Conservation (phyloP, 2,113 vertebrate species). For the Acrocephalus arundinaceus region DNA sequence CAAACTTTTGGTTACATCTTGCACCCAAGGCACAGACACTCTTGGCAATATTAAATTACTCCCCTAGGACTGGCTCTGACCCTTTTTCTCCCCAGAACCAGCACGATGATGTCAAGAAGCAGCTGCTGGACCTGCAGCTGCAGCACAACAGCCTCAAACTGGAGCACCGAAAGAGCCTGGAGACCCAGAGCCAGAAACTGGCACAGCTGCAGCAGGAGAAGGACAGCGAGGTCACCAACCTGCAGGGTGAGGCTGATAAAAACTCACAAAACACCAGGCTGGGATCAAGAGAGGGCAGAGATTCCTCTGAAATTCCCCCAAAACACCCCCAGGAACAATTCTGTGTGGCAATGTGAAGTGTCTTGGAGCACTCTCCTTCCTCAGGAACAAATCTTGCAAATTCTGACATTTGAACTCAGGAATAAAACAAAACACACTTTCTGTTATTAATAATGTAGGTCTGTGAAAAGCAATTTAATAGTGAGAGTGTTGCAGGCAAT, state of each 20-base stretch:
- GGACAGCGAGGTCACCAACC: conserved; percentile 46
- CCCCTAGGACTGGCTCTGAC: neutral
- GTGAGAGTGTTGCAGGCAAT: neutral
- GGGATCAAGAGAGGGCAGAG: neutral
- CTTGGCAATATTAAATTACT: neutral
- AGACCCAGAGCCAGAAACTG: conserved; percentile 57
- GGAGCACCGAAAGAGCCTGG: conserved; percentile 59
- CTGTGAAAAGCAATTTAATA: neutral
- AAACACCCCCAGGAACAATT: fast-evolving
- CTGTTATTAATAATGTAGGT: neutral
- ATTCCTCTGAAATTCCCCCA: neutral
- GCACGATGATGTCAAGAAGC: conserved; percentile 73
- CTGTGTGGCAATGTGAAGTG: neutral
- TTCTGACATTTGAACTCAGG: neutral
- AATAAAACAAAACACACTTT: neutral
- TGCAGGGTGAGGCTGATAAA: conserved; percentile 60
- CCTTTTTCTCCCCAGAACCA: conserved; percentile 57
- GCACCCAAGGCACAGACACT: neutral
- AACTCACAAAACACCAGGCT: neutral
- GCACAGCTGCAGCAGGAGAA: conserved; percentile 66
- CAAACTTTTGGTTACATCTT: neutral
- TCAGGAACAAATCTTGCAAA: neutral
- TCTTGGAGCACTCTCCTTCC: neutral
- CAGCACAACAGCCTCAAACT: conserved; percentile 71
- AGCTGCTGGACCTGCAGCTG: conserved; percentile 71